Conservation (phyloP, 2,113 vertebrate genomes). For the Pedionomus torquatus region DNA sequence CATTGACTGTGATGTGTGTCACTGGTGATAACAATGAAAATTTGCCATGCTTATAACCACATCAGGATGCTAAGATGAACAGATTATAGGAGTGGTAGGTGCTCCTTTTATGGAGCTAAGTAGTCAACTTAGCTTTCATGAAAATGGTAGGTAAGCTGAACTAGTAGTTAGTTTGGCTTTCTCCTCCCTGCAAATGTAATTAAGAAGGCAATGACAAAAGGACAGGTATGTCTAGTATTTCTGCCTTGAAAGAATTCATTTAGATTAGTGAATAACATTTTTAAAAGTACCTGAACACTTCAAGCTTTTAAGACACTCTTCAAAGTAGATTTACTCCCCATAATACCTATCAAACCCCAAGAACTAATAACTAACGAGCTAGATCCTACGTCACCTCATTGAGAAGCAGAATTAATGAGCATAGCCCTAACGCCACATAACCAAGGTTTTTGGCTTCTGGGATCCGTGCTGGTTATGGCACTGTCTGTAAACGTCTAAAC, state of each 20-base stretch:
- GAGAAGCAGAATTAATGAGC: slow-evolving; percentile 22
- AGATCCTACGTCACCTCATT: background rate
- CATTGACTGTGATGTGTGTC: slow-evolving; percentile 33
- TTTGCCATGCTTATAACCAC: background rate
- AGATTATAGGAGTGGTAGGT: background rate
- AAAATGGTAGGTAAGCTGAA: background rate
- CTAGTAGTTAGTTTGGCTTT: background rate
- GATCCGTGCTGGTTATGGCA: background rate
- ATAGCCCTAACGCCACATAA: background rate
- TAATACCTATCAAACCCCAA: background rate
- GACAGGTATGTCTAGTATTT: background rate
- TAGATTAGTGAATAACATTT: background rate
- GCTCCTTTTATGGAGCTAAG: background rate
- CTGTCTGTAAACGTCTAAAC: background rate
- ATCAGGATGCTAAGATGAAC: background rate
- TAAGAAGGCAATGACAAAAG: slow-evolving; percentile 16
- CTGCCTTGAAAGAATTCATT: background rate
- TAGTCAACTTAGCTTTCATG: background rate
- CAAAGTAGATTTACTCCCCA: slow-evolving; percentile 3
- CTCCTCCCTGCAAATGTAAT: background rate
- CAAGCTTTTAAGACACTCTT: background rate
- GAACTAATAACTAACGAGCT: slow-evolving; percentile 32
- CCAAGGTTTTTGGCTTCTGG: background rate
- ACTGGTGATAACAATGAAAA: slow-evolving; percentile 19
- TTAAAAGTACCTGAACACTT: background rate